These are phyloP conservation scores for Calyptomena viridis DNA, from an alignment of 2,113 vertebrate genomes.

Conservation along the genomic window DNA sequence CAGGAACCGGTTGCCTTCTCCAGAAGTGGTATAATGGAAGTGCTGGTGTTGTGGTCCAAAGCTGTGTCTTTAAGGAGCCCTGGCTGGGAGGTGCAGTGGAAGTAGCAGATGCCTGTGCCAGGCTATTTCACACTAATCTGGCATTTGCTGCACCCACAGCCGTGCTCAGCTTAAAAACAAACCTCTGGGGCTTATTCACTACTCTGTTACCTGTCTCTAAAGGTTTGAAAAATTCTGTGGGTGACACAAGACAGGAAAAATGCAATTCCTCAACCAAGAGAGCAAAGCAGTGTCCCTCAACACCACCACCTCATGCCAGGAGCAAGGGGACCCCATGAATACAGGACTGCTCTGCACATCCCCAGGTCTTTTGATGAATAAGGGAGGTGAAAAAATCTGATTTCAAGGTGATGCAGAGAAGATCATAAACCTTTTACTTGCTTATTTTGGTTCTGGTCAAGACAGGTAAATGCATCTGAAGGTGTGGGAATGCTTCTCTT, in stretches of 20 bases:
- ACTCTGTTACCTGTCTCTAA: background rate
- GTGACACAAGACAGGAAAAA: background rate
- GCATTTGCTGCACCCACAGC: background rate
- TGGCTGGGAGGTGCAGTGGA: background rate
- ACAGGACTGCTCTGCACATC: rapidly evolving
- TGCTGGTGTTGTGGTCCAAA: background rate
- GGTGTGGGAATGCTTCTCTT: background rate
- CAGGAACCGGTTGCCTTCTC: background rate
- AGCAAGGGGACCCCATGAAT: rapidly evolving
- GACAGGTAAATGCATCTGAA: background rate
- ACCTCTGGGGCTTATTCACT: background rate
- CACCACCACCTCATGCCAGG: background rate
- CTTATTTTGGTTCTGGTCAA: background rate
- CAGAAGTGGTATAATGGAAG: background rate
- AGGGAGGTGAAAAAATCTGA: background rate
- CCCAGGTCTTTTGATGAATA: background rate
- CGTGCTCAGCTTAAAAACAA: background rate
- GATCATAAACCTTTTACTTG: background rate
- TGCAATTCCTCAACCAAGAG: background rate
- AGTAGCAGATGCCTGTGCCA: conserved; percentile 9
- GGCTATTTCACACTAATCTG: background rate
- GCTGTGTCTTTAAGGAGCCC: conserved; percentile 39
- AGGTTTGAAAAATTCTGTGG: background rate
- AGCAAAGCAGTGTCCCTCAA: background rate
- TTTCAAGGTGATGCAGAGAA: background rate